Percentiles rank a stretch among this genome's conserved stretches.
Evolutionary conservation across 2,113 vertebrate genomes (phyloP).

Genomic region (Hirundichthys speculiger): DNA sequence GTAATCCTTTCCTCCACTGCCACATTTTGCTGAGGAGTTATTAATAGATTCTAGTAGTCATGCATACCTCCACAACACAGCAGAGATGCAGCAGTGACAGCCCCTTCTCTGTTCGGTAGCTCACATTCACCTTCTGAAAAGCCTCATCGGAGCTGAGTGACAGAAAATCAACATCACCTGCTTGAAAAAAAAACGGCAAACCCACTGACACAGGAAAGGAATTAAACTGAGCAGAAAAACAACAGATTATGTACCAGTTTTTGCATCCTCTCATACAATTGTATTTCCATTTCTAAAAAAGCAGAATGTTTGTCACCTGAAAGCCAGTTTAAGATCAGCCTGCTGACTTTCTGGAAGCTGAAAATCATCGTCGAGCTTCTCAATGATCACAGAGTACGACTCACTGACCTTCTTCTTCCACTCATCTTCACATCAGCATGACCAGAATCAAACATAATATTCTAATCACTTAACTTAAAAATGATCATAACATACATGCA

Average conservation of each 20-base stretch:
- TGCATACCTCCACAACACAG: conserved; percentile 89
- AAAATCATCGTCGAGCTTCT: conserved; percentile 90
- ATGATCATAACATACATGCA: too few relatives aligned
- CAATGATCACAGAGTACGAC: conserved; percentile 87
- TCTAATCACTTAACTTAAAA: too few relatives aligned
- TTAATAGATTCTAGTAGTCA: conserved; percentile 60
- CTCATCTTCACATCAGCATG: conserved; percentile 82
- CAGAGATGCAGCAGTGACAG: conserved; percentile 94
- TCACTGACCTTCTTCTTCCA: conserved; percentile 98
- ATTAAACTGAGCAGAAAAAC: not conserved
- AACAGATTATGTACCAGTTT: not conserved
- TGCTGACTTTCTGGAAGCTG: conserved; percentile 88
- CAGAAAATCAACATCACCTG: conserved; percentile 29
- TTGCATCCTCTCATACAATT: not conserved
- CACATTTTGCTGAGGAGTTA: conserved; percentile 58
- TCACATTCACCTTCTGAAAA: conserved; percentile 93
- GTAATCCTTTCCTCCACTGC: conserved; percentile 36
- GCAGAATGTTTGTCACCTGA: conserved; percentile 83
- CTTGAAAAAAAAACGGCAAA: conserved; percentile 22
- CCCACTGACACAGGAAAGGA: not conserved
- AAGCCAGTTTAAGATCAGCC: conserved; percentile 86
- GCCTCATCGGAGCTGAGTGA: conserved; percentile 91
- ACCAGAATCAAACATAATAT: conserved; percentile 4
- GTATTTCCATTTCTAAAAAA: not conserved
- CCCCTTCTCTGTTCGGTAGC: conserved; percentile 89